These are phyloP conservation scores for Lipophrys pholis DNA, from an alignment of 2,113 vertebrate genomes.

Conservation along the genomic window DNA sequence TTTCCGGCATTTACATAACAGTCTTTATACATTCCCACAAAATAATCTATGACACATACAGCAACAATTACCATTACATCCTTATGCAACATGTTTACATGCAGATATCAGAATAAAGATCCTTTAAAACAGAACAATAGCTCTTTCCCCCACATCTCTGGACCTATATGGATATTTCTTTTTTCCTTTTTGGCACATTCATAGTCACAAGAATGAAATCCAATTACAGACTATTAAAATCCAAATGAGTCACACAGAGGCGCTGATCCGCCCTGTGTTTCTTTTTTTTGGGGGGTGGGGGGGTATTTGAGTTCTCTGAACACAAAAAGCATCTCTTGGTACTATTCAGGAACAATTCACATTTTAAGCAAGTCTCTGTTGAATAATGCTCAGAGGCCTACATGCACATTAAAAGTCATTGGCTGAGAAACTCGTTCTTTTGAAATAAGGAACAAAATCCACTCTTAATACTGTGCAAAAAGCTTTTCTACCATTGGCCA, in stretches of 20 bases:
- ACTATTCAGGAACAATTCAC: background rate
- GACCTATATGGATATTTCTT: conserved; percentile 21
- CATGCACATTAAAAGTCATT: background rate
- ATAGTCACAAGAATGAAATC: conserved; percentile 23
- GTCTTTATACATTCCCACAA: conserved; percentile 41
- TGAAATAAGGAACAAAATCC: background rate
- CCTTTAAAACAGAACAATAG: conserved; percentile 25
- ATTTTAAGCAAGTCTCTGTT: background rate
- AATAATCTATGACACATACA: conserved; percentile 57
- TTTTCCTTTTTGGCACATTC: conserved; percentile 1
- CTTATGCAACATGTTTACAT: conserved; percentile 63
- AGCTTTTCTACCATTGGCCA: background rate
- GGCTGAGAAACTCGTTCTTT: background rate
- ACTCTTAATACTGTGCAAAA: background rate
- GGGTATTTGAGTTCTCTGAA: background rate
- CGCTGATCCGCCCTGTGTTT: background rate
- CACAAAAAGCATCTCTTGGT: background rate
- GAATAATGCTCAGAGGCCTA: background rate
- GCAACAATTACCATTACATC: conserved; percentile 55
- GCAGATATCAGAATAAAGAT: conserved; percentile 29
- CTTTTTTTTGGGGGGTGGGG: too few species aligned
- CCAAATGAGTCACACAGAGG: conserved; percentile 47
- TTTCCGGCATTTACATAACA: conserved; percentile 46
- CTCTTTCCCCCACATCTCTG: conserved; percentile 31
- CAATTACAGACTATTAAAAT: conserved; percentile 28